Percentiles rank a stretch among this genome's conserved stretches.
phyloP scores from a whole-genome alignment of 2,888 invertebrate genomes.

The Macrostomum cliftonense region DNA sequence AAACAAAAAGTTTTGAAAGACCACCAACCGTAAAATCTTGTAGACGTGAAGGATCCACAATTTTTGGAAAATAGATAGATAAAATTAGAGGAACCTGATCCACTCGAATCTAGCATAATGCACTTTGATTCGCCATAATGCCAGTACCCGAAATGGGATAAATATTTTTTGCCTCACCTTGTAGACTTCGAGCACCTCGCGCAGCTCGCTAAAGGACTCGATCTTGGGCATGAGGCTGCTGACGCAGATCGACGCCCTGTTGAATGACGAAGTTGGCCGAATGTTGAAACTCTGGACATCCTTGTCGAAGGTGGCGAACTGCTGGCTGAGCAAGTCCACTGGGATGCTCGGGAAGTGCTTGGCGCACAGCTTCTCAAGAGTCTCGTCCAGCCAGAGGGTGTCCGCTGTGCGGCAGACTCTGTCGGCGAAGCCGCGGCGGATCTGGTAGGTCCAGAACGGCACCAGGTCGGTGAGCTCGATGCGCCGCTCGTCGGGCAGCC shows the following conservation, averaged over 20 bases:
- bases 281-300: slow-evolving; percentile 28
- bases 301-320: slow-evolving; percentile 32
- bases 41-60: too few relatives aligned
- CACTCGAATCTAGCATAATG: too few relatives aligned
- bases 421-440: slow-evolving; percentile 27
- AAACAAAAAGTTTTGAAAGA: too few relatives aligned
- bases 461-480: slow-evolving; percentile 31
- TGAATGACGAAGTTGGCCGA: slow-evolving; percentile 25
- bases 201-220: too few relatives aligned
- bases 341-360: background rate
- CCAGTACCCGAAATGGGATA: too few relatives aligned
- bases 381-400: slow-evolving; percentile 31
- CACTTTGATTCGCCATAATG: too few relatives aligned
- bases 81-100: too few relatives aligned
- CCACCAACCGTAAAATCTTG: too few relatives aligned
- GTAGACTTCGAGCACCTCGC: background rate
- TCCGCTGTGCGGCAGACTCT: slow-evolving; percentile 28
- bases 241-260: slow-evolving; percentile 26
- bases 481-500: slow-evolving; percentile 30
- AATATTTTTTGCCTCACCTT: background rate
- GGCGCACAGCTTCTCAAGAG: slow-evolving; percentile 15
- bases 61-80: too few relatives aligned
- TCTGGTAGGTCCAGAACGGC: slow-evolving; percentile 34
- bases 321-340: slow-evolving; percentile 12
- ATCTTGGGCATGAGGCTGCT: too few relatives aligned